Evolutionary conservation across 2,113 vertebrate species (phyloP).

Genomic region (Caretta caretta): DNA sequence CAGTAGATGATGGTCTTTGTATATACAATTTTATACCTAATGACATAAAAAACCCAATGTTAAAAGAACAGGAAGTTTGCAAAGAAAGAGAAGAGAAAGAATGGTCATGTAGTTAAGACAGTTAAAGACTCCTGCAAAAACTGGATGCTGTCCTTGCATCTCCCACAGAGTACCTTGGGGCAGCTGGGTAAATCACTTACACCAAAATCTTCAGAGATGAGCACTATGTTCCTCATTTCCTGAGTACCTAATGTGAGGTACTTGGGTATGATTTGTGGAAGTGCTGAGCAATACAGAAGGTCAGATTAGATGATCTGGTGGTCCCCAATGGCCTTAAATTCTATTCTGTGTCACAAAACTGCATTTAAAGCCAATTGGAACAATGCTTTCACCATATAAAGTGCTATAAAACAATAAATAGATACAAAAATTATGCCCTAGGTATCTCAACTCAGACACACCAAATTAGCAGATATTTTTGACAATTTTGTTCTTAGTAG

Average conservation of each 20-base stretch:
- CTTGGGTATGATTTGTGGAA: neutral
- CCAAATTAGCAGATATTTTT: neutral
- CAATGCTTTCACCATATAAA: neutral
- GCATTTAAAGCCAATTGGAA: neutral
- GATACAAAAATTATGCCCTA: neutral
- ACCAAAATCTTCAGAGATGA: too few species aligned
- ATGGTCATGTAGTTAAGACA: neutral
- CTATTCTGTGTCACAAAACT: neutral
- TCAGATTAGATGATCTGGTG: neutral
- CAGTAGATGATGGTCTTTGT: conserved; percentile 23
- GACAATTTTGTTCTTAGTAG: too few species aligned
- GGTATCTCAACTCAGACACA: neutral
- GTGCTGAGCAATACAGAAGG: neutral
- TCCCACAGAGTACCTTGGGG: too few species aligned
- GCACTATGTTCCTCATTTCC: too few species aligned
- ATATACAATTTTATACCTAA: neutral
- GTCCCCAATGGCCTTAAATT: neutral
- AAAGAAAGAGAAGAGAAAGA: neutral
- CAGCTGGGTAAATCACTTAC: too few species aligned
- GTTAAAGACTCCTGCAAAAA: neutral
- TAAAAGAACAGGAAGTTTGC: neutral
- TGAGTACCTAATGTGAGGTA: neutral
- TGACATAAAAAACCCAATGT: neutral
- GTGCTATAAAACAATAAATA: neutral
- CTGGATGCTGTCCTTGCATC: neutral